Conservation (phyloP, 2,113 vertebrate species). For the Grammomys dolichurus region DNA sequence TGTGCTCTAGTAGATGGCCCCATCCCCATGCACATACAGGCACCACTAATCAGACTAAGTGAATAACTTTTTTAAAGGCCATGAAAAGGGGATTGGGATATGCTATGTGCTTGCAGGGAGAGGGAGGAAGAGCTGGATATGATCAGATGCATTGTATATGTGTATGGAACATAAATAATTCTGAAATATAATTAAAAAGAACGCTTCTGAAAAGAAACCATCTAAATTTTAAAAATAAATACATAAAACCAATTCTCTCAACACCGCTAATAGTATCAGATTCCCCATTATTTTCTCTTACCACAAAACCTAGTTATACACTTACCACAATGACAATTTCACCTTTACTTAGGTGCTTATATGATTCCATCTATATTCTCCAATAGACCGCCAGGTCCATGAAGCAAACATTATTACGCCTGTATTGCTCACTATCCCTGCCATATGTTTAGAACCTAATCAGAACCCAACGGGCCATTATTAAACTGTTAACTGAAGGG, state of each 20-base stretch:
- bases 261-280: background rate
- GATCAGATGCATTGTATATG: background rate
- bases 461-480: background rate
- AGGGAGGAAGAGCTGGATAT: background rate
- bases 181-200: background rate
- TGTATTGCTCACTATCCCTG: background rate
- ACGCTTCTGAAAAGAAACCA: background rate
- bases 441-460: background rate
- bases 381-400: background rate
- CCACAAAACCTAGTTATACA: background rate
- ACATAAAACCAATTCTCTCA: background rate
- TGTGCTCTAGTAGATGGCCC: background rate
- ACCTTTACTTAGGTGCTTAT: background rate
- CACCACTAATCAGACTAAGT: background rate
- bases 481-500: background rate
- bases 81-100: background rate
- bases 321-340: background rate
- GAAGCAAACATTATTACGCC: background rate
- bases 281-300: background rate
- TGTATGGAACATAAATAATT: background rate
- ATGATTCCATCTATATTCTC: slow-evolving; percentile 14
- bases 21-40: background rate
- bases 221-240: background rate
- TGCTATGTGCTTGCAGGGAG: background rate
- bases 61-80: background rate